Evolutionary conservation across 2,797 vertebrate species (phyloP), one percentile per base, ranked within the genome.

Genomic region (Enteromius radiatus): DNA sequence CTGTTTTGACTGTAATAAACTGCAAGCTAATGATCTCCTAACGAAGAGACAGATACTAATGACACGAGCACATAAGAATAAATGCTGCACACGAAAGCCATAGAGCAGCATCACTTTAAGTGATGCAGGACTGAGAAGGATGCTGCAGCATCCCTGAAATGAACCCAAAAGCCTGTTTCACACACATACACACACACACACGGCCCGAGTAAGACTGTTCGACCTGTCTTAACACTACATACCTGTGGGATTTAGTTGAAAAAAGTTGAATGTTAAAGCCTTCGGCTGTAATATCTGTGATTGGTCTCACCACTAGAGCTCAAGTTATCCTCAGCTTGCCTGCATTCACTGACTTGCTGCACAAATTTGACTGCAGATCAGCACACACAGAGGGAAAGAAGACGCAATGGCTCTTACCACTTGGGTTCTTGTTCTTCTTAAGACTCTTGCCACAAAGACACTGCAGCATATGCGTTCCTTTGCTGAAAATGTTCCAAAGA

Each of bases 381-480:
- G 81, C 65, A 83, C 52, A 76, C 52, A 83, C 11, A 76, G 28
- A 65, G 31, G 28, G 49, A 10, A 47, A 70, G 74, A 69, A 68
- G 81, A 77, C 74, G 91, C 88, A 93, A 93, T 91, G 92, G 86
- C 84, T 92, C 98, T 99, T 97, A 99, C 98, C 98, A 97, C 96
- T 98, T 97, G 96, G 96, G 93, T 97, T 99, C 97, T 99, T 99
- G 97, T 96, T 98, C 97, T 98, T 99, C 97, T 99, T 99, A 95
- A 99, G 97, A 97, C 97, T 98, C 98, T 98, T 98, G 96, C 98
- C 98, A 99, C 98, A 99, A 98, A 99, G 98, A 99, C 97, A 99
- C 98, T 99, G 97, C 98, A 99, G 98, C 97, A 99, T 99, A 99
- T 99, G 98, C 97, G 97, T 97, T 99, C 97, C 97, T 98, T 99